Conservation (phyloP, 2,797 vertebrate genomes). For the Sternarchorhynchus goeldii region DNA sequence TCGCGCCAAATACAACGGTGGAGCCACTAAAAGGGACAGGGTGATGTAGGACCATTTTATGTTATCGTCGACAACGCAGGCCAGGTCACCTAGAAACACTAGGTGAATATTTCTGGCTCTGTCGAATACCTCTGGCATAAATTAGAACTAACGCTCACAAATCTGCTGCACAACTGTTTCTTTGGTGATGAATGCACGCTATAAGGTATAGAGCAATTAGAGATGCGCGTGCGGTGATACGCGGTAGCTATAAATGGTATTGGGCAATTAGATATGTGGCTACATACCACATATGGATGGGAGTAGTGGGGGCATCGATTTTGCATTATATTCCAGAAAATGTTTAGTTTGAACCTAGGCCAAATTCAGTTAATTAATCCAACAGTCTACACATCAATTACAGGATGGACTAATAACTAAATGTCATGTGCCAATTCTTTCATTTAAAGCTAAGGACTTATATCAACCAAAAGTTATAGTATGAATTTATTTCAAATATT, state of each 20-base stretch:
- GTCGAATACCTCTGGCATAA: constrained; percentile 3
- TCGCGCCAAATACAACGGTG: constrained; percentile 34
- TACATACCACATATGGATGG: not conserved
- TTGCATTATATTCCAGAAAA: no score
- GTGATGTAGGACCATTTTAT: constrained; percentile 36
- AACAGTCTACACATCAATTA: not conserved
- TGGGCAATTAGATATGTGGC: constrained; percentile 24
- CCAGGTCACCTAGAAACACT: constrained; percentile 26
- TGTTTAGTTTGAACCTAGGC: no score
- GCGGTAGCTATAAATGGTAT: constrained; percentile 15
- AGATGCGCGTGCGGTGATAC: constrained; percentile 6
- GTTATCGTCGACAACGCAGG: constrained; percentile 40
- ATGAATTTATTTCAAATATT: constrained; percentile 34
- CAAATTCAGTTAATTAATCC: no score
- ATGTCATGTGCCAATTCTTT: not conserved
- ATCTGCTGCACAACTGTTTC: constrained; percentile 33
- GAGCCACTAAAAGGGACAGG: constrained; percentile 35
- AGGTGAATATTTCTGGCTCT: constrained; percentile 16
- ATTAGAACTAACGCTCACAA: constrained; percentile 25
- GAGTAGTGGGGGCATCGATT: not conserved
- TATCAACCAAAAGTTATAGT: constrained; percentile 31
- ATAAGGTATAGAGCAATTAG: constrained; percentile 16
- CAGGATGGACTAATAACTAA: not conserved
- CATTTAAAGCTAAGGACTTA: constrained; percentile 22
- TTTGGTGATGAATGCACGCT: constrained; percentile 14